Evolutionary conservation across 2,888 invertebrate genomes (phyloP).

Genomic region (Ectropis crepuscularia): DNA sequence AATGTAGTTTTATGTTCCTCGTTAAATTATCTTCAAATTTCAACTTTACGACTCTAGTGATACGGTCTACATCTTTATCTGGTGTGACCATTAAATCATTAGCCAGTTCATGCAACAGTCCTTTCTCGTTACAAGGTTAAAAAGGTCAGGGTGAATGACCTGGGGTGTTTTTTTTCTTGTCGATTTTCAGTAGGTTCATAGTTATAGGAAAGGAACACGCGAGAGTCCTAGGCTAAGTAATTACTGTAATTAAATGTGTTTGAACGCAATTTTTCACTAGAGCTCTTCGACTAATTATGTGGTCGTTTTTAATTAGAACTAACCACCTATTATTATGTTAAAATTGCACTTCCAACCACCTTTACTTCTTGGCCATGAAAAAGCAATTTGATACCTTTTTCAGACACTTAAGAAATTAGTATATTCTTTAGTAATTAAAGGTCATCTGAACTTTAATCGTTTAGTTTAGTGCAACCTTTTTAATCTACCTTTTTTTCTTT

Average conservation of each 20-base stretch:
- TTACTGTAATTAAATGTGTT: constrained; percentile 25
- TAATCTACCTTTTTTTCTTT: too few relatives aligned
- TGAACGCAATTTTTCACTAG: constrained; percentile 41
- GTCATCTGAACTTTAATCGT: too few relatives aligned
- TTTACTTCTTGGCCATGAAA: background rate
- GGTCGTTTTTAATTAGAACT: constrained; percentile 30
- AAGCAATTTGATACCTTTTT: too few relatives aligned
- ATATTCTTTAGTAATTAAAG: too few relatives aligned
- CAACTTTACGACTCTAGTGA: constrained; percentile 30
- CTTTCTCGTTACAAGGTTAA: constrained; percentile 70
- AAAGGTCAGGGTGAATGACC: constrained; percentile 75
- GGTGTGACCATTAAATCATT: constrained; percentile 59
- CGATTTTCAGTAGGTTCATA: constrained; percentile 58
- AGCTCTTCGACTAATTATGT: constrained; percentile 38
- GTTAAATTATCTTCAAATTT: constrained; percentile 36
- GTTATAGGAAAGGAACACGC: constrained; percentile 55
- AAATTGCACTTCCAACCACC: constrained; percentile 5
- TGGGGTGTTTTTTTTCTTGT: constrained; percentile 51
- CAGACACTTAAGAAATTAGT: too few relatives aligned
- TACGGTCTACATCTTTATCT: constrained; percentile 30
- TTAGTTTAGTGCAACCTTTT: too few relatives aligned
- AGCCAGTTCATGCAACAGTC: constrained; percentile 64
- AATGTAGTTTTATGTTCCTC: constrained; percentile 60
- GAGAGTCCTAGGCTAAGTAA: constrained; percentile 38
- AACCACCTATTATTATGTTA: constrained; percentile 30